Evolutionary conservation across 2,113 vertebrate genomes (phyloP).

Genomic region (Ceyx melanurus): DNA sequence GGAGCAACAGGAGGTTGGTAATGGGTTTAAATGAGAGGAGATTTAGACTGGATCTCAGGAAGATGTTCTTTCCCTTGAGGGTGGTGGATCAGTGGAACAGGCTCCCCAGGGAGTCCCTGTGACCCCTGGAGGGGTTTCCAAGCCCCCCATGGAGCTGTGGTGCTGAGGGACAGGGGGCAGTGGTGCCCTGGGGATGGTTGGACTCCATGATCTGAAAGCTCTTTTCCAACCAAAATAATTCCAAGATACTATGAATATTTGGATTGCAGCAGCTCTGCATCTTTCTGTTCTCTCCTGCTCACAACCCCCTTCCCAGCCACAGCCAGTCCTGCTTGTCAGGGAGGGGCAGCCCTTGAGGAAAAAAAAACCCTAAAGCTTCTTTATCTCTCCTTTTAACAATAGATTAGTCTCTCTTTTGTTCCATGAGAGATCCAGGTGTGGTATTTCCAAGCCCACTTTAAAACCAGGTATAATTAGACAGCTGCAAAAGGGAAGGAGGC

Average conservation of each 20-base stretch:
- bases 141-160: too few relatives aligned
- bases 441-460: conserved; percentile 67
- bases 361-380: background rate
- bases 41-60: too few relatives aligned
- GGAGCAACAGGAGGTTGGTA: too few relatives aligned
- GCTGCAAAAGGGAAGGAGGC: conserved; percentile 46
- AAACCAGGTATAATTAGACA: conserved; percentile 74
- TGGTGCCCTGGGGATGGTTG: too few relatives aligned
- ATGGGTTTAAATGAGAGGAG: too few relatives aligned
- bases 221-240: too few relatives aligned
- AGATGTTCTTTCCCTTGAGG: too few relatives aligned
- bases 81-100: too few relatives aligned
- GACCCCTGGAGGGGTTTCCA: too few relatives aligned
- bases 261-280: background rate
- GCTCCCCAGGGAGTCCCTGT: too few relatives aligned
- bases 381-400: conserved; percentile 36
- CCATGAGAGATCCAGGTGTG: conserved; percentile 53
- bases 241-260: background rate
- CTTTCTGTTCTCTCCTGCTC: background rate
- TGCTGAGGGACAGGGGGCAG: too few relatives aligned
- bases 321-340: background rate
- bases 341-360: background rate
- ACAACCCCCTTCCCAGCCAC: background rate
- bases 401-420: conserved; percentile 72
- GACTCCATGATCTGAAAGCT: too few relatives aligned